Evolutionary conservation across 2,113 vertebrate genomes (phyloP), one percentile per base, ranked within the genome.

Genomic region (Rhynchomys soricoides): DNA sequence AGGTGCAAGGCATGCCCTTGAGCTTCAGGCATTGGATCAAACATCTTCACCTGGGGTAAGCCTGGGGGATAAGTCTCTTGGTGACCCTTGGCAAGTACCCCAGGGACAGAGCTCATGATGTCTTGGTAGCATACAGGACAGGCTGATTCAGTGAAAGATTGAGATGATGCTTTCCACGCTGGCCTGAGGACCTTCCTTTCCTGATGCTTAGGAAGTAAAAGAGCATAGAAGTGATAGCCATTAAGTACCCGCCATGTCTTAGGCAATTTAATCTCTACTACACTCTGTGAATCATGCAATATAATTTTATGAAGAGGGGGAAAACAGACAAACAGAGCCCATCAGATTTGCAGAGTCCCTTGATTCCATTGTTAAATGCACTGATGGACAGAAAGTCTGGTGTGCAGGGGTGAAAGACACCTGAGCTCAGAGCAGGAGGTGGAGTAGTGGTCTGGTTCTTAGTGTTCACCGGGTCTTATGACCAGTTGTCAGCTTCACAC

Each of bases 221-320:
- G 29, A 43, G 2, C 15, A 4, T 3, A 7, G 13, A 1, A 0
- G 13, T 26, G 4, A 13, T 5, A 4, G 12, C 4, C 21, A 59
- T 21, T 6, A 17, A 26, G 4, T 7, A 4, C 29, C 9, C 29
- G 1, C 9, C 2, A 45, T 21, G n/a, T 17, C 7, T 31, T 3
- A 59, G n/a, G 71, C 34, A 12, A 24, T 52, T 29, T 26, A 52
- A 15, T 8, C 11, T 10, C 26, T 4, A 40, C 70, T 11, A 12
- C 6, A 19, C 12, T n/a, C 22, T 57, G 9, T 1, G 31, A 31
- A 34, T 7, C 13, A 31, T 3, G 1, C 5, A 17, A 1, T 17
- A 37, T 59, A 45, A 7, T n/a, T n/a, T 48, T 17, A 29, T 1
- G 22, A 31, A 50, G 55, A 43, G 24, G 12, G 10, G 6, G 3